Evolutionary conservation across 2,888 invertebrate genomes (phyloP).

Genomic region (Drosophila falleni): DNA sequence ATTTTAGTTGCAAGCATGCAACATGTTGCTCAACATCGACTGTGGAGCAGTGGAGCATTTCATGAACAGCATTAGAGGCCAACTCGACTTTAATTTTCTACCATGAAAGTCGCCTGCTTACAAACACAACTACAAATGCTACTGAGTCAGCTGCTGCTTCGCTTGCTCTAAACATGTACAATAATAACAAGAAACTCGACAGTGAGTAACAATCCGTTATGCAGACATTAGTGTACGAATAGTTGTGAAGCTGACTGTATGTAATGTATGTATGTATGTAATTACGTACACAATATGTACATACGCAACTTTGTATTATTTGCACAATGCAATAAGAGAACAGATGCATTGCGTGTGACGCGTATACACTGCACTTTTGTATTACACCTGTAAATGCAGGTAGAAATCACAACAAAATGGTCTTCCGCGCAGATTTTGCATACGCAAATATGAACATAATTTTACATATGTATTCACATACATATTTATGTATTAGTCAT

Average conservation of each 20-base stretch:
- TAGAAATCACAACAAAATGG: background rate
- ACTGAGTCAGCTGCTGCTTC: slow-evolving; percentile 20
- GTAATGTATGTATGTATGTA: slow-evolving; percentile 6
- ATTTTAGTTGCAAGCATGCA: background rate
- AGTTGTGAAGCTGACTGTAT: slow-evolving; percentile 28
- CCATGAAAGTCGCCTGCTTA: slow-evolving; percentile 14
- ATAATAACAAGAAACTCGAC: slow-evolving; percentile 7
- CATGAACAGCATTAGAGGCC: slow-evolving; percentile 10
- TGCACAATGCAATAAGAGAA: slow-evolving; percentile 6
- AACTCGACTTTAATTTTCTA: slow-evolving; percentile 12
- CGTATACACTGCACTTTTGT: background rate
- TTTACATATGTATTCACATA: background rate
- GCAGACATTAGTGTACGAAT: slow-evolving; percentile 2
- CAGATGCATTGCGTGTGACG: background rate
- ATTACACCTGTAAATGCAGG: background rate
- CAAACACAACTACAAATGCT: background rate
- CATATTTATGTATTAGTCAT: slow-evolving; percentile 9
- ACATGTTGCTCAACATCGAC: slow-evolving; percentile 10
- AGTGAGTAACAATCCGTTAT: slow-evolving; percentile 8
- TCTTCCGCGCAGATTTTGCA: background rate
- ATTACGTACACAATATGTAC: slow-evolving; percentile 7
- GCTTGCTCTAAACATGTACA: slow-evolving; percentile 6
- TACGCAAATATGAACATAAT: background rate
- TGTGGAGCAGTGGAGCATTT: slow-evolving; percentile 18
- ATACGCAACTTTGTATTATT: slow-evolving; percentile 1